phyloP scores from a whole-genome alignment of 2,113 vertebrate species.

The Baryphthengus martii region DNA sequence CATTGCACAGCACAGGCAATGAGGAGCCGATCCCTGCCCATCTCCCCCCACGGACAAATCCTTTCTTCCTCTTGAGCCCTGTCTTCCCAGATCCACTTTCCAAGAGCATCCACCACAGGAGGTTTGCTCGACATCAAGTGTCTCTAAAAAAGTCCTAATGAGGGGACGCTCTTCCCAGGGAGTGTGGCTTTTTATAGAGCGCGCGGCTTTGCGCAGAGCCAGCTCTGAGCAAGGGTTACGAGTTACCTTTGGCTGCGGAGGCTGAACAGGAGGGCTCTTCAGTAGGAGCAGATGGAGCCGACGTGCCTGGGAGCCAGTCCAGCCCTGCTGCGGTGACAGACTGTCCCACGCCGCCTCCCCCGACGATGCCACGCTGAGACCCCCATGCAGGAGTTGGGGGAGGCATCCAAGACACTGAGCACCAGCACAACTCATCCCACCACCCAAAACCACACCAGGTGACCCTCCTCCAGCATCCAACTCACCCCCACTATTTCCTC shows the following conservation, averaged over 20 bases:
- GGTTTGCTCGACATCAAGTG: background rate
- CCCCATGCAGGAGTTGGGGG: accelerated
- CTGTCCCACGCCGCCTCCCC: conserved; percentile 23
- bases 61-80: background rate
- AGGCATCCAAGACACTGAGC: background rate
- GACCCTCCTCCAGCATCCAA: background rate
- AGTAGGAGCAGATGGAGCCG: conserved; percentile 53
- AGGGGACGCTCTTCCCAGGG: background rate
- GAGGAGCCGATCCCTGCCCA: background rate
- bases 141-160: background rate
- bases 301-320: conserved; percentile 48
- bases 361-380: background rate
- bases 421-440: background rate
- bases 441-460: background rate
- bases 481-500: accelerated
- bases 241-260: background rate
- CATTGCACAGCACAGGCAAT: background rate
- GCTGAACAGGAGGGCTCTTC: conserved; percentile 42
- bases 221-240: conserved; percentile 5
- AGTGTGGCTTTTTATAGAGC: background rate
- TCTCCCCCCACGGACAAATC: accelerated
- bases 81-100: background rate
- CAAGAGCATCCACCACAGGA: background rate
- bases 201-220: accelerated
- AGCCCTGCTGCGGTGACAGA: conserved; percentile 46